Percentiles rank a stretch among this genome's conserved stretches.
Conservation (phyloP, 2,113 vertebrate species). For the Poeciliopsis prolifica region DNA sequence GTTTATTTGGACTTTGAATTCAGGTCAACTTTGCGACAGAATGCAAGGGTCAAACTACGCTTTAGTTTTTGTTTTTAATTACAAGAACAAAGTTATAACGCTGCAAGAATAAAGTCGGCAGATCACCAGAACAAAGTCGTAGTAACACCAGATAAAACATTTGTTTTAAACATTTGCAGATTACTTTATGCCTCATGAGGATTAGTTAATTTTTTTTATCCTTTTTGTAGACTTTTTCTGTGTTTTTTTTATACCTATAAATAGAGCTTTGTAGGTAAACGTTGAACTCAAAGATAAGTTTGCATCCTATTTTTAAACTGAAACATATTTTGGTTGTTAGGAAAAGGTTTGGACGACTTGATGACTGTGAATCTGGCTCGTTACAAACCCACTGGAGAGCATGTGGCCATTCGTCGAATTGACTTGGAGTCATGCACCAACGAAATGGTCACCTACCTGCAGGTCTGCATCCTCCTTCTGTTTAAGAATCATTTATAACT, state of each 20-base stretch:
- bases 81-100: no score
- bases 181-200: background rate
- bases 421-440: slow-evolving; percentile 96
- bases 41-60: no score
- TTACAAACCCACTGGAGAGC: slow-evolving; percentile 89
- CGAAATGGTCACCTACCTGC: slow-evolving; percentile 95
- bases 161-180: background rate
- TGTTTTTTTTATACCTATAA: no score
- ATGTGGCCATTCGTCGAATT: slow-evolving; percentile 90
- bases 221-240: background rate
- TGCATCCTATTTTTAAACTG: background rate
- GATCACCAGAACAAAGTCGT: no score
- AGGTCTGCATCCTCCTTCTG: slow-evolving; percentile 79
- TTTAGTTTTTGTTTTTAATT: no score
- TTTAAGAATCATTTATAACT: background rate
- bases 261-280: background rate
- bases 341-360: slow-evolving; percentile 92
- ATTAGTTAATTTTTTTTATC: background rate
- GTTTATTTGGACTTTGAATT: no score
- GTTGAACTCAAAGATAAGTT: background rate
- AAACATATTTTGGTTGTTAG: slow-evolving; percentile 68
- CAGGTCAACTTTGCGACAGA: no score
- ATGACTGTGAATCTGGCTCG: slow-evolving; percentile 94
- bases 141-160: no score
- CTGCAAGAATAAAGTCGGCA: no score